A percentile compares a stretch with the other conserved stretches of the same genome.
phyloP scores from a whole-genome alignment of 2,797 vertebrate genomes.

The Rhadinocentrus ornatus region DNA sequence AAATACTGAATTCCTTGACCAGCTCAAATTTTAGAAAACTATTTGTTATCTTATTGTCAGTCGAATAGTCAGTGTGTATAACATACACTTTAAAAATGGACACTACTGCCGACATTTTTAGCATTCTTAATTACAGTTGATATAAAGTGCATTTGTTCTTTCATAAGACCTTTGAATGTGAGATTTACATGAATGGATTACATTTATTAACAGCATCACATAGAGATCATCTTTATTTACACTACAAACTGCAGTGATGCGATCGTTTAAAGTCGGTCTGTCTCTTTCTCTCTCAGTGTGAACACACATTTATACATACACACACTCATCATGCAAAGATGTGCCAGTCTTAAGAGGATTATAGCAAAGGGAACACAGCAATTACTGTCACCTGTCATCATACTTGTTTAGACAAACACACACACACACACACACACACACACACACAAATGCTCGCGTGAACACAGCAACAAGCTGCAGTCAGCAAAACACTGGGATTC shows the following conservation, averaged over 20 bases:
- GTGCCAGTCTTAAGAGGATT: constrained; percentile 74
- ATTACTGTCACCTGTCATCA: constrained; percentile 60
- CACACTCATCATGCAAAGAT: constrained; percentile 34
- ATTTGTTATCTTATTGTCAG: no score
- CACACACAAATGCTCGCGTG: background rate
- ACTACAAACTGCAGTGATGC: constrained; percentile 9
- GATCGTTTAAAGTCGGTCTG: background rate
- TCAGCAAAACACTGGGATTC: constrained; percentile 6
- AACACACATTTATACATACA: constrained; percentile 31
- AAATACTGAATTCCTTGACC: no score
- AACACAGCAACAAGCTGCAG: background rate
- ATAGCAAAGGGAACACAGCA: constrained; percentile 61
- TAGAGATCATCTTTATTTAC: constrained; percentile 9
- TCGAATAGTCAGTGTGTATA: no score
- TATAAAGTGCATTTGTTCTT: background rate
- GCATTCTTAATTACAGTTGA: no score
- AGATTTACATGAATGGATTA: background rate
- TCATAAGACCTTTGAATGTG: background rate
- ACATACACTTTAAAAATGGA: no score
- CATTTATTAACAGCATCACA: background rate
- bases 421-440: constrained; percentile 5
- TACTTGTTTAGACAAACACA: constrained; percentile 20
- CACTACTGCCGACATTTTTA: no score
- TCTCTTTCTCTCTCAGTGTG: constrained; percentile 7
- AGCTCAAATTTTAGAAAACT: no score